Base-by-base conservation (phyloP, 2,113 vertebrate species). In the Morone saxatilis region DNA sequence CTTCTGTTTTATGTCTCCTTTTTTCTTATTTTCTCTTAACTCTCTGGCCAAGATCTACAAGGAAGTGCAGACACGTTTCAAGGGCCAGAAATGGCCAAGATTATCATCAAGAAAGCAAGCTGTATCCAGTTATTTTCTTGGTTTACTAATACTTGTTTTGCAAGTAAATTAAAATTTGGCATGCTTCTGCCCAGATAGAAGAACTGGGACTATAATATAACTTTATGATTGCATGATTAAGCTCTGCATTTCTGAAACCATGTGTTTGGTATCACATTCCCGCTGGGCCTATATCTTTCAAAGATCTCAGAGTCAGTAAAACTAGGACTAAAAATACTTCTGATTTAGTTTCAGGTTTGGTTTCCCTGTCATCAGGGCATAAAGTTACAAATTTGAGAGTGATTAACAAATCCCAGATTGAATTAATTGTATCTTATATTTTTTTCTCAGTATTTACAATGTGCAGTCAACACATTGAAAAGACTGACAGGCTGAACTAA, bases 61-160 rank as follows among this genome's bases (percentile, higher is more conserved):
- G 63, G 36, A 82, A 85, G 76, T 67, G 19, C 61, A 78, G 70
- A 81, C 63, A 70, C 50, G 25, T 70, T 69, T 72, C 56, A 25
- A 38, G 19, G 19, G n/a, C 1, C 57, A 86, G n/a, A 65, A 38
- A 76, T 54, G 20, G 38, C 36, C 19, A 19, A 50, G 45, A 77
- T 77, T 86, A 56, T 61, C 43, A 62, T 70, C 40, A 76, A 72
- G 72, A 31, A 82, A 61, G 17, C 71, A 48, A 61, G 31, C 72
- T 74, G 77, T 56, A 20, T 67, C 38, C 43, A 47, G 47, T 70
- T 73, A 63, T 84, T 76, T 82, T 40, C 56, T 59, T 43, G 19
- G 22, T 77, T 76, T 66, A 51, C 41, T 59, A 6, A 68, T 57
- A 20, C 8, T 0, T 47, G 51, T 65, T 79, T 61, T 67, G 19